These are phyloP conservation scores for Liolophura sinensis DNA, from an alignment of 1,140 invertebrate species.

Conservation along the genomic window DNA sequence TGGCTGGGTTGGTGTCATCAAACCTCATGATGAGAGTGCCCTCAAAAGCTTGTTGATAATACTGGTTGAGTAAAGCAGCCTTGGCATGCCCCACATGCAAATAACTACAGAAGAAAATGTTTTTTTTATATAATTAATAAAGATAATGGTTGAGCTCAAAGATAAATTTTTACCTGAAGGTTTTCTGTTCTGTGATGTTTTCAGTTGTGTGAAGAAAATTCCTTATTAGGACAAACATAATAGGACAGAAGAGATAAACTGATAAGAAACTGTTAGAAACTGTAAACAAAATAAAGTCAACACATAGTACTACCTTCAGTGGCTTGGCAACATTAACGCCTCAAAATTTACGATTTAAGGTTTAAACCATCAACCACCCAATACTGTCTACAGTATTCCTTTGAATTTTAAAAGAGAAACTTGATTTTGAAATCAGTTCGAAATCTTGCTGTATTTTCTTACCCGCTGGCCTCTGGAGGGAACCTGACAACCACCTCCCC, in stretches of 20 bases:
- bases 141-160: neutral
- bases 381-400: no score
- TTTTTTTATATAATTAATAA: neutral
- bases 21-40: slow-evolving; percentile 98
- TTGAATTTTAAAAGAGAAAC: no score
- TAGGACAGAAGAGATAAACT: no score
- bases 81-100: slow-evolving; percentile 99
- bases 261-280: no score
- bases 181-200: neutral
- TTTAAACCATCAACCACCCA: no score
- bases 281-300: no score
- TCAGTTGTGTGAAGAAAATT: neutral
- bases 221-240: neutral
- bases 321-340: no score
- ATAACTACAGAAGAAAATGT: slow-evolving; percentile 67
- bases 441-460: slow-evolving; percentile 35
- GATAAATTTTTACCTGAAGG: no score
- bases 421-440: no score
- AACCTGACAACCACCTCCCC: slow-evolving; percentile 95
- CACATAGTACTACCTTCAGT: no score
- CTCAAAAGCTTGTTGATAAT: slow-evolving; percentile 92
- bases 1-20: slow-evolving; percentile 99
- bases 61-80: slow-evolving; percentile 96
- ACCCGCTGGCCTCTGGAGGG: slow-evolving; percentile 97
- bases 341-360: no score